phyloP scores from a whole-genome alignment of 2,888 invertebrate species.

The Hesperia comma region DNA sequence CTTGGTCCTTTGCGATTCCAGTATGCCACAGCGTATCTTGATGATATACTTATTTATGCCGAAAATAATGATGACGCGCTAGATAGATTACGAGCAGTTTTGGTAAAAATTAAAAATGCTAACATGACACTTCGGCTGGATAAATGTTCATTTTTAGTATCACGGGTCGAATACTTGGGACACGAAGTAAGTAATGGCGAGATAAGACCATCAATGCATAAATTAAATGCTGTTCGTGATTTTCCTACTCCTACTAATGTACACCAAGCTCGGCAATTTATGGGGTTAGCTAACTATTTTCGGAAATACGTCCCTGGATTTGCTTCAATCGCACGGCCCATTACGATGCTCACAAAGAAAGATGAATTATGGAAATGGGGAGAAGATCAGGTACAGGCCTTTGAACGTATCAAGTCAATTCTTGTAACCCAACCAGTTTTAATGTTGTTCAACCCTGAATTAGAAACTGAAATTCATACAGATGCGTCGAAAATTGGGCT shows the following conservation, averaged over 20 bases:
- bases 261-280: no score
- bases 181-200: no score
- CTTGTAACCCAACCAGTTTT: conserved; percentile 36
- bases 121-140: conserved; percentile 38
- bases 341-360: no score
- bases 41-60: conserved; percentile 36
- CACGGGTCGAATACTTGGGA: no score
- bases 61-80: conserved; percentile 22
- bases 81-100: conserved; percentile 1
- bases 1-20: conserved; percentile 22
- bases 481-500: conserved; percentile 52
- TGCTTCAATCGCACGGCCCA: no score
- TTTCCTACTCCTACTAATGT: no score
- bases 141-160: no score
- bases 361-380: conserved; percentile 45
- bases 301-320: no score
- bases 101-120: conserved; percentile 22
- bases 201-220: no score
- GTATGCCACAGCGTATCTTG: conserved; percentile 34
- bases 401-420: conserved; percentile 1
- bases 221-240: no score
- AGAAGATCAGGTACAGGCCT: conserved; percentile 20
- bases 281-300: no score
- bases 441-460: conserved; percentile 39
- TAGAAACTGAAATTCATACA: conserved; percentile 51